These are phyloP conservation scores for Scaptomyza hsui DNA, from an alignment of 1,140 invertebrate species.

Conservation along the genomic window DNA sequence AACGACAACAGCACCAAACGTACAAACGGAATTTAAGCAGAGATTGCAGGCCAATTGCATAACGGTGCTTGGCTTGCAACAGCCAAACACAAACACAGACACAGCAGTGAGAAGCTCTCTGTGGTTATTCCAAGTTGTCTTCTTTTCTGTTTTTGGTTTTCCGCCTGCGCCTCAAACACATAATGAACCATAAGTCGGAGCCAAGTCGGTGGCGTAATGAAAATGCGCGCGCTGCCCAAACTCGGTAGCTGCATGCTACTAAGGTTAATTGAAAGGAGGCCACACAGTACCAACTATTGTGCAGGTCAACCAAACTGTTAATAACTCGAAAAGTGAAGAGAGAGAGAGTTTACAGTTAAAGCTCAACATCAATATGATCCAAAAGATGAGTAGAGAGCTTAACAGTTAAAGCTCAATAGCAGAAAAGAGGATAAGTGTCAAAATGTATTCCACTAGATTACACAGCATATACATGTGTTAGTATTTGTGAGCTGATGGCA, in stretches of 20 bases:
- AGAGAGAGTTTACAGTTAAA: neutral
- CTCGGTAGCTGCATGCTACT: conserved; percentile 5
- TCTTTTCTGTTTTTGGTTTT: conserved; percentile 44
- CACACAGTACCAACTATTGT: neutral
- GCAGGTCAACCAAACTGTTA: neutral
- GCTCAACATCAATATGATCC: neutral
- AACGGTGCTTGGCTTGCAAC: conserved; percentile 64
- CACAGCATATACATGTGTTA: neutral
- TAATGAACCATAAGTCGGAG: conserved; percentile 55
- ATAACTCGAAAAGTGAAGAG: neutral
- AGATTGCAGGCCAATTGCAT: conserved; percentile 67
- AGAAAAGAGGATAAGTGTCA: no score
- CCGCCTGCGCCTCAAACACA: conserved; percentile 57
- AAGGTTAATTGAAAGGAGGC: conserved; percentile 6
- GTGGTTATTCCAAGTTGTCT: conserved; percentile 59
- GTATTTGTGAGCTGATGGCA: no score
- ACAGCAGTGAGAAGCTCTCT: conserved; percentile 19
- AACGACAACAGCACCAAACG: conserved; percentile 12
- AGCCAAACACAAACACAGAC: conserved; percentile 15
- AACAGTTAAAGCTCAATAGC: neutral
- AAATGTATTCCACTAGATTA: neutral
- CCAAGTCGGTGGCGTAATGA: conserved; percentile 23
- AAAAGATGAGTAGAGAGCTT: neutral
- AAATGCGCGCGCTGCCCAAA: conserved; percentile 12
- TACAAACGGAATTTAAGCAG: conserved; percentile 51